These are phyloP conservation scores for Rhaphigaster nebulosa DNA, from an alignment of 2,888 invertebrate species.

Conservation along the genomic window DNA sequence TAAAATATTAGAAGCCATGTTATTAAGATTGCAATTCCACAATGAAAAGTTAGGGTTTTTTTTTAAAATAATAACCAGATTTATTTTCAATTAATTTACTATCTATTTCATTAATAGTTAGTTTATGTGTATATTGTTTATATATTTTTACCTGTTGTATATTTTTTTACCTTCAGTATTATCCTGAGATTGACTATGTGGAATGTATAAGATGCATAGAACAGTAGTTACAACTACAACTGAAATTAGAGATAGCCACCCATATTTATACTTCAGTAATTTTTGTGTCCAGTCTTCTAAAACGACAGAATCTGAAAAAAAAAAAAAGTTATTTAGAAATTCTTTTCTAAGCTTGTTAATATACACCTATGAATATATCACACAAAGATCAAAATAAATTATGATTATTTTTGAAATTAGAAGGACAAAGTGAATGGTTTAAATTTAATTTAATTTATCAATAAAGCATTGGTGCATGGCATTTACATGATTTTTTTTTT, in stretches of 20 bases:
- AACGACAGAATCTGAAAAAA: slow-evolving; percentile 17
- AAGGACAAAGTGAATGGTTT: not conserved
- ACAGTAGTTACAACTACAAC: not conserved
- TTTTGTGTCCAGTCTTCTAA: slow-evolving; percentile 19
- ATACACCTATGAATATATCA: not conserved
- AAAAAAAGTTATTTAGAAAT: not conserved
- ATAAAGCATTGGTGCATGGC: not conserved
- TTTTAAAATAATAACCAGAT: not conserved
- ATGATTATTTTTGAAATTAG: not conserved
- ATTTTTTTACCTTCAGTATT: not conserved
- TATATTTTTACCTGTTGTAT: too few species aligned
- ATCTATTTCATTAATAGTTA: not conserved
- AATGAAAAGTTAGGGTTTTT: not conserved
- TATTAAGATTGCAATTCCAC: too few species aligned
- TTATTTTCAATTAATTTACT: not conserved
- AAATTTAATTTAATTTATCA: not conserved
- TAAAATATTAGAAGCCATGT: too few species aligned
- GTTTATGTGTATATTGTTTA: too few species aligned
- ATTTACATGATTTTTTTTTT: too few species aligned
- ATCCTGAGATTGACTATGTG: not conserved
- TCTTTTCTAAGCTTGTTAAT: not conserved
- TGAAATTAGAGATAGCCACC: not conserved
- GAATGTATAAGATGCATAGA: not conserved
- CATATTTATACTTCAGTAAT: not conserved
- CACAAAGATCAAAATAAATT: not conserved